Evolutionary conservation across 2,888 invertebrate species (phyloP).

Genomic region (Erebia ligea): DNA sequence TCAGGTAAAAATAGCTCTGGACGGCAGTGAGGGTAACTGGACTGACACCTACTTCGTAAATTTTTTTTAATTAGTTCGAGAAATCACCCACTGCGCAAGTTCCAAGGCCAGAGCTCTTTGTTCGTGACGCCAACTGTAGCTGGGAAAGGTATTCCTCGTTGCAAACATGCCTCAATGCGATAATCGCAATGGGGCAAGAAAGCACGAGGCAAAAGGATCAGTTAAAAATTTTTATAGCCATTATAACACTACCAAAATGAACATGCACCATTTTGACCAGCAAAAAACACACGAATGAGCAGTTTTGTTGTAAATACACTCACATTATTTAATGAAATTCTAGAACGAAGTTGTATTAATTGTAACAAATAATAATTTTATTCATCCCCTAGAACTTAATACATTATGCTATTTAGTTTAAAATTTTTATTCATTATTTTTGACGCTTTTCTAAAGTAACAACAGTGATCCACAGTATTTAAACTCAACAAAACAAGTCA

Average conservation of each 20-base stretch:
- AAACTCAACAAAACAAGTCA: background rate
- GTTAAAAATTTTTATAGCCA: background rate
- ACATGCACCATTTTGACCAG: background rate
- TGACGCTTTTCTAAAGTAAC: background rate
- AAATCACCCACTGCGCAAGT: too few relatives aligned
- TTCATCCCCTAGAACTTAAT: background rate
- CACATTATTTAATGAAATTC: background rate
- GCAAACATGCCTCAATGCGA: background rate
- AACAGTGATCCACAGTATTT: background rate
- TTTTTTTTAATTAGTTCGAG: too few relatives aligned
- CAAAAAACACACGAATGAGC: background rate
- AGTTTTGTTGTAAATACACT: background rate
- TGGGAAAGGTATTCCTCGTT: too few relatives aligned
- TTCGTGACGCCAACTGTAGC: too few relatives aligned
- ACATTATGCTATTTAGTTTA: background rate
- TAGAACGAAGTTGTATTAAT: background rate
- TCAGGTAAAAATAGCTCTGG: too few relatives aligned
- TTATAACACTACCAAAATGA: background rate
- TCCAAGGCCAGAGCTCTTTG: too few relatives aligned
- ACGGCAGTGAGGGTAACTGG: too few relatives aligned
- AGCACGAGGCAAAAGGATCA: background rate
- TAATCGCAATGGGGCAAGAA: background rate
- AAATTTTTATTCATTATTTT: background rate
- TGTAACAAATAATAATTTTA: background rate
- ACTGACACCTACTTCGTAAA: too few relatives aligned